Evolutionary conservation across 2,797 vertebrate species (phyloP).

Genomic region (Lerista edwardsae): DNA sequence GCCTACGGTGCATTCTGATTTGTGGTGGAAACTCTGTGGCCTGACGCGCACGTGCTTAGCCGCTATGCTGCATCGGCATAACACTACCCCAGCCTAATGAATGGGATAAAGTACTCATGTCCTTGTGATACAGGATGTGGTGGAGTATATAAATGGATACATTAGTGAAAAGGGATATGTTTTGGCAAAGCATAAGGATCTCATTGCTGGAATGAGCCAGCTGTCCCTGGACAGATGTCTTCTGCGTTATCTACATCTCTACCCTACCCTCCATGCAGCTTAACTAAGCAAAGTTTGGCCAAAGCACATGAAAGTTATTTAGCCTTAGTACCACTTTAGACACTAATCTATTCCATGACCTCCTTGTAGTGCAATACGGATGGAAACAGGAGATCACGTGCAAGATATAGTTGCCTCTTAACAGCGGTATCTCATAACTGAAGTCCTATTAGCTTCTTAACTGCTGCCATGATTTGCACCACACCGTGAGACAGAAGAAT

Average conservation of each 20-base stretch:
- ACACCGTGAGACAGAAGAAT: not conserved
- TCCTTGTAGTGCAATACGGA: not conserved
- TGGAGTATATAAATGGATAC: constrained; percentile 8
- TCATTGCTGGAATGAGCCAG: constrained; percentile 3
- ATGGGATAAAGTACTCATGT: not conserved
- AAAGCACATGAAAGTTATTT: constrained; percentile 25
- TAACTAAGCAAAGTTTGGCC: constrained; percentile 19
- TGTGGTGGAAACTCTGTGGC: not conserved
- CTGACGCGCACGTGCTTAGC: not conserved
- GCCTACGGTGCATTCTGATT: not conserved
- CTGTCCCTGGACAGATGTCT: not conserved
- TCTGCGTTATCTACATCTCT: not conserved
- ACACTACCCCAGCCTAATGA: not conserved
- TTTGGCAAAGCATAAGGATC: not conserved
- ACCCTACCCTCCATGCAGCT: no score
- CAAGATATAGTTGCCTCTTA: not conserved
- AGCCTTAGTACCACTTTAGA: constrained; percentile 7
- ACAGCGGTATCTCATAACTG: not conserved
- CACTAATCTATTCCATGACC: not conserved
- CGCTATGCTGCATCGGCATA: not conserved
- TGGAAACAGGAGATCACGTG: not conserved
- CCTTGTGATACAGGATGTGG: not conserved
- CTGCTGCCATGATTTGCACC: not conserved
- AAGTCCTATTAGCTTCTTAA: not conserved
- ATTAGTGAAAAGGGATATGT: constrained; percentile 2